These are phyloP conservation scores for Polypedilum vanderplanki DNA, from an alignment of 1,140 invertebrate genomes.

Conservation along the genomic window DNA sequence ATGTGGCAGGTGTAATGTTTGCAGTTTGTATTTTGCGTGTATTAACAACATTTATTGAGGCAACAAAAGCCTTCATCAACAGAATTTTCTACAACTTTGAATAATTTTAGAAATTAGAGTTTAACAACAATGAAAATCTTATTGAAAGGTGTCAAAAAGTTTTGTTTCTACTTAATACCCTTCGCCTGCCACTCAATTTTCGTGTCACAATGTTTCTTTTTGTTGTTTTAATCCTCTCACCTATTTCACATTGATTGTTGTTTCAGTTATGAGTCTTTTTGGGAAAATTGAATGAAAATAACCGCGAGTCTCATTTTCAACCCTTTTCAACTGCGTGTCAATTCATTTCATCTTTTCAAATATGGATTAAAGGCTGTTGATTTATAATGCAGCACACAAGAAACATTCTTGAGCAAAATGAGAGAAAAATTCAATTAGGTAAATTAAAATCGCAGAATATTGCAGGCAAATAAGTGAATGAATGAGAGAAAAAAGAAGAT, in stretches of 20 bases:
- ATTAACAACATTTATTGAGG: background rate
- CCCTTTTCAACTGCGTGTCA: background rate
- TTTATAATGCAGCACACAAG: background rate
- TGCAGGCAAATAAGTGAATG: background rate
- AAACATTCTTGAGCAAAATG: no score
- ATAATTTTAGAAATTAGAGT: no score
- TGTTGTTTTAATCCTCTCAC: no score
- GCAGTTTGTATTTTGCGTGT: background rate
- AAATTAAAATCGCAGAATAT: background rate
- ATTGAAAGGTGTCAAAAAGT: slow-evolving; percentile 1
- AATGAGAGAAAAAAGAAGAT: background rate
- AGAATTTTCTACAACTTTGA: no score
- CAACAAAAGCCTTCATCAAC: no score
- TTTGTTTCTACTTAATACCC: background rate
- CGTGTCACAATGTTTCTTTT: background rate
- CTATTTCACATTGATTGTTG: background rate
- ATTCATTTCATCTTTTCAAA: background rate
- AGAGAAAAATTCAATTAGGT: background rate
- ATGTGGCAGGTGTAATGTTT: background rate
- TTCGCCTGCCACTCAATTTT: background rate
- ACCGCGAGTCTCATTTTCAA: background rate
- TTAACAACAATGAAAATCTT: no score
- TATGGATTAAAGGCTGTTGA: background rate
- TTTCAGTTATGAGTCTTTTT: background rate
- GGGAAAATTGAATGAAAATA: background rate